Conservation (phyloP, 2,113 vertebrate species). For the Albula glossodonta region DNA sequence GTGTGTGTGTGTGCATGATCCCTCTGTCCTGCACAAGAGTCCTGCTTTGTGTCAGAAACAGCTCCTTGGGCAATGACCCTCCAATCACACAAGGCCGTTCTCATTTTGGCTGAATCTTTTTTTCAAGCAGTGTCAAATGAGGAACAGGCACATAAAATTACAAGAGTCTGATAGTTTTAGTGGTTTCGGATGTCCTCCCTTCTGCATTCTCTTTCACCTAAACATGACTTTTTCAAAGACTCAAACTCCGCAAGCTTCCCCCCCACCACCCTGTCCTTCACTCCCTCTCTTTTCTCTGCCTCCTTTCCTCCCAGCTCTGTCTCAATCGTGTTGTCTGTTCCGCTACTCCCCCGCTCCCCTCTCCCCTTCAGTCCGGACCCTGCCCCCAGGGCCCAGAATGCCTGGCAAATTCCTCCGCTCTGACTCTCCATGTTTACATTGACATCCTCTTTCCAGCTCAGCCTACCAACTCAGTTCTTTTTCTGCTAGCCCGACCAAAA, state of each 20-base stretch:
- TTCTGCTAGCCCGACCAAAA: not conserved
- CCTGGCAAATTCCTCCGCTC: slow-evolving; percentile 64
- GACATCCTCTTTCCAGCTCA: slow-evolving; percentile 49
- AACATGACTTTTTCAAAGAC: not conserved
- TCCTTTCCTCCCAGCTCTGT: slow-evolving; percentile 15
- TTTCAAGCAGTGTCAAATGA: slow-evolving; percentile 33
- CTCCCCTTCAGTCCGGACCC: not conserved
- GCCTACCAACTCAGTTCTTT: slow-evolving; percentile 28
- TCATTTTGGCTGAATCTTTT: slow-evolving; percentile 58
- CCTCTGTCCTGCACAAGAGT: slow-evolving; percentile 5
- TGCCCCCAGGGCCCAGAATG: slow-evolving; percentile 38
- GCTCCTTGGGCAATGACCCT: slow-evolving; percentile 61
- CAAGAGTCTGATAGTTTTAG: slow-evolving; percentile 14
- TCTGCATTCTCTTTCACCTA: slow-evolving; percentile 26
- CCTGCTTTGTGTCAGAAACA: slow-evolving; percentile 64
- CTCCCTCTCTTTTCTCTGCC: slow-evolving; percentile 25
- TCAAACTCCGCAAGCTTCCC: not conserved
- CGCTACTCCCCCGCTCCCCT: not conserved
- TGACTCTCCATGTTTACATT: slow-evolving; percentile 69
- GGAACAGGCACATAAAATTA: slow-evolving; percentile 26
- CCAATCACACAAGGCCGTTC: slow-evolving; percentile 45
- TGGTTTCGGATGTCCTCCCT: slow-evolving; percentile 20
- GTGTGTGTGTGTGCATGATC: slow-evolving; percentile 22
- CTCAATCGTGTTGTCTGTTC: not conserved
- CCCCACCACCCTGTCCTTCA: slow-evolving; percentile 6